Base-by-base conservation (phyloP, 2,113 vertebrate species). In the Apaloderma vittatum region DNA sequence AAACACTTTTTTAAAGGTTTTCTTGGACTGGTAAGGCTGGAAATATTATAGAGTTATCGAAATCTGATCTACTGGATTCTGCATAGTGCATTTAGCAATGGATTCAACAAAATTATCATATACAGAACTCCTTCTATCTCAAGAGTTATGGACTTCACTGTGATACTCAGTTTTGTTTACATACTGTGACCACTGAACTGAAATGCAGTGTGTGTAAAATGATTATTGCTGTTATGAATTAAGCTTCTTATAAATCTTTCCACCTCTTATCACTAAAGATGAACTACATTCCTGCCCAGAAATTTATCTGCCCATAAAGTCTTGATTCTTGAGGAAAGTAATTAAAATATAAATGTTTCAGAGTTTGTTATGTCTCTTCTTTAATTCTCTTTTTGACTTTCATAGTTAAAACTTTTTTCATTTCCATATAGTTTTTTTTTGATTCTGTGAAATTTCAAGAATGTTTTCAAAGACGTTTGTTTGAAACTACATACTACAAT, bases 261-360 rank as follows among this genome's bases (percentile, higher is more conserved):
- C 11, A 27, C 21, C 15, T 48, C n/a, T 74, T 72, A 66, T 59
- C 12, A 48, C 7, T 23, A 54, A 66, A 77, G 51, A 54, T 30
- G 21, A 59, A 24, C 20, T 68, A 45, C 18, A 49, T 75, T 51
- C 30, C 22, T 57, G 7, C 17, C 48, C 30, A 68, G 22, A 93
- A 67, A 89, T 91, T 93, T 86, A 62, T 86, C 26, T 91, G 43
- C 6, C 54, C 29, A 86, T 94, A 86, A 86, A 86, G 6, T 68
- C 76, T 71, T 86, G 40, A 75, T 80, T 83, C 62, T 57, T 89
- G 58, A 93, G 19, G 15, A 93, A 94, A 79, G 34, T 71, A 75
- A 83, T 93, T 86, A 89, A 79, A 83, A 71, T 54, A 89, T 49
- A 91, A 81, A 70, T 48, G 19, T 54, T 87, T 76, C n/a, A 59